Percentiles rank a stretch among this genome's conserved stretches.
Conservation (phyloP, 2,797 vertebrate genomes). For the Hydrolagus colliei region DNA sequence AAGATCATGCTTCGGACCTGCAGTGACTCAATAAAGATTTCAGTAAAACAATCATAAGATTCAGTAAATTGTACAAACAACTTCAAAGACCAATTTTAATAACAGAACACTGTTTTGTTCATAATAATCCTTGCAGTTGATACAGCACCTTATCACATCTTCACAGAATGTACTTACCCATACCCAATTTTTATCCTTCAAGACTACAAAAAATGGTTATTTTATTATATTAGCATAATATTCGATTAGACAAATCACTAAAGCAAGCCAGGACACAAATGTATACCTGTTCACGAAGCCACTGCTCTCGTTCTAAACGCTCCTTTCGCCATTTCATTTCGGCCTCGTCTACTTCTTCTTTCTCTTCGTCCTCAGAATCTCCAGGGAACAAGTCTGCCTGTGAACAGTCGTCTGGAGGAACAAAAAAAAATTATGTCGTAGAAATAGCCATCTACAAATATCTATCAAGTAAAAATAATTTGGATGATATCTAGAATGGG, state of each 20-base stretch:
- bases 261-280: not conserved
- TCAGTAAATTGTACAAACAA: too few species aligned
- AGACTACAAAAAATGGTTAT: not conserved
- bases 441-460: not conserved
- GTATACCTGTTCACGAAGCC: constrained; percentile 83
- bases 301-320: constrained; percentile 82
- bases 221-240: not conserved
- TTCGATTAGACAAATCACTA: constrained; percentile 7
- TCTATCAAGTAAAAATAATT: not conserved
- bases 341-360: constrained; percentile 67
- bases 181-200: not conserved
- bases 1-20: not conserved
- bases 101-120: too few species aligned
- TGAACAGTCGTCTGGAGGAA: constrained; percentile 68
- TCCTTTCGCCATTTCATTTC: constrained; percentile 82
- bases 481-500: not conserved
- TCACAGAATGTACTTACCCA: too few species aligned
- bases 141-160: too few species aligned
- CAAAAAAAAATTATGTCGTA: not conserved
- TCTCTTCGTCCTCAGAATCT: constrained; percentile 68
- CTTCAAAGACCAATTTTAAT: too few species aligned
- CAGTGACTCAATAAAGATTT: not conserved
- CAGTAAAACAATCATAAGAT: not conserved
- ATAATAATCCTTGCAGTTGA: too few species aligned
- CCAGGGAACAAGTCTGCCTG: constrained; percentile 57